Conservation (phyloP, 2,888 invertebrate species). For the Brachypalpus laphriformis region DNA sequence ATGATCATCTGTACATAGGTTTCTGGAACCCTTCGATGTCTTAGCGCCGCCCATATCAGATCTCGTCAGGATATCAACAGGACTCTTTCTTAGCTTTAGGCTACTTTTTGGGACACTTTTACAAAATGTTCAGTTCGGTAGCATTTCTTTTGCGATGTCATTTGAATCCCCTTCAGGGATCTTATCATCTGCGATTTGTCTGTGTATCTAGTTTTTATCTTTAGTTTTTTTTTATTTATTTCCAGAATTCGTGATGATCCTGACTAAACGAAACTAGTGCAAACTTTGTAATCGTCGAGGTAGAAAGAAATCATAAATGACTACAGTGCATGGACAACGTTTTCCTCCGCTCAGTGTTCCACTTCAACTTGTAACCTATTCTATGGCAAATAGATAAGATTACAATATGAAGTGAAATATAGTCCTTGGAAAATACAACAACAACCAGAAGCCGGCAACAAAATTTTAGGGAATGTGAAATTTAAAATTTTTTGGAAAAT, state of each 20-base stretch:
- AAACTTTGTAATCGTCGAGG: constrained; percentile 76
- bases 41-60: too few relatives aligned
- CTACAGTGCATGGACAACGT: constrained; percentile 32
- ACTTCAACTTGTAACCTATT: constrained; percentile 34
- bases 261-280: constrained; percentile 92
- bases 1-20: too few relatives aligned
- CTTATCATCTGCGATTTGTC: too few relatives aligned
- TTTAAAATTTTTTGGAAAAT: constrained; percentile 55
- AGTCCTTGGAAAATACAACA: constrained; percentile 1
- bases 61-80: too few relatives aligned
- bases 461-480: constrained; percentile 56
- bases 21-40: too few relatives aligned
- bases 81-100: too few relatives aligned
- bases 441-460: constrained; percentile 38
- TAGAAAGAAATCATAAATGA: constrained; percentile 75
- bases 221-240: constrained; percentile 76
- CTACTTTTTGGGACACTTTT: too few relatives aligned
- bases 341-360: constrained; percentile 14
- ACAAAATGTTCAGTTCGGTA: too few relatives aligned
- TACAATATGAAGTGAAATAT: constrained; percentile 32
- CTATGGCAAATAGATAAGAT: constrained; percentile 13
- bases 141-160: too few relatives aligned
- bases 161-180: too few relatives aligned
- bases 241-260: constrained; percentile 93
- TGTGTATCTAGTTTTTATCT: neutral